These are phyloP conservation scores for Novumbra hubbsi DNA, from an alignment of 2,797 vertebrate genomes.

Conservation along the genomic window DNA sequence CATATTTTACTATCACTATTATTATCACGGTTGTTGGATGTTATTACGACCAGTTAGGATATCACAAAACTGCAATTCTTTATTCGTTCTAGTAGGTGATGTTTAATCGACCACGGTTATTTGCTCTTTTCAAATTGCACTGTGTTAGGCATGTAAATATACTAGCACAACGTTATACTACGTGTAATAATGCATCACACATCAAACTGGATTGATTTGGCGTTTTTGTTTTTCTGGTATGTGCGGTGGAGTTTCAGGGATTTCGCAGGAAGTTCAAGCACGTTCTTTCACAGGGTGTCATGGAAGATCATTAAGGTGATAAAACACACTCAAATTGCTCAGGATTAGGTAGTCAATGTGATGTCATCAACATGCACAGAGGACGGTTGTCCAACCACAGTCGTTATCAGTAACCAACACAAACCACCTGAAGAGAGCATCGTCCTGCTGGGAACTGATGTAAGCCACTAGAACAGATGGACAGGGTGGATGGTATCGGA, in stretches of 20 bases:
- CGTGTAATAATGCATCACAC: conserved; percentile 38
- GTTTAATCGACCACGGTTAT: conserved; percentile 30
- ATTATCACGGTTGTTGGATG: conserved; percentile 21
- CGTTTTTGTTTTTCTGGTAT: conserved; percentile 46
- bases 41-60: conserved; percentile 29
- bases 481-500: neutral
- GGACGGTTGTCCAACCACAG: neutral
- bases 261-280: conserved; percentile 40
- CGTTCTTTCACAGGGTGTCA: conserved; percentile 32
- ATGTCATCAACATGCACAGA: neutral
- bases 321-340: neutral
- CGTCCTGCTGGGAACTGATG: neutral
- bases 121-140: conserved; percentile 49
- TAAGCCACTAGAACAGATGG: neutral
- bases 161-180: conserved; percentile 50
- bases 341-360: neutral
- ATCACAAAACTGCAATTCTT: conserved; percentile 47
- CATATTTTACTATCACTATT: conserved; percentile 13
- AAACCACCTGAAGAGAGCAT: neutral
- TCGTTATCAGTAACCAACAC: neutral
- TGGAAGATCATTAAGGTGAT: conserved; percentile 23
- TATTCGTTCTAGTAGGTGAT: conserved; percentile 44
- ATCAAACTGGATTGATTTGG: conserved; percentile 46
- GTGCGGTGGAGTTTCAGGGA: conserved; percentile 72
- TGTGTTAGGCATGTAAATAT: conserved; percentile 67